Conservation (phyloP, 2,888 invertebrate species). For the Biston betularia region DNA sequence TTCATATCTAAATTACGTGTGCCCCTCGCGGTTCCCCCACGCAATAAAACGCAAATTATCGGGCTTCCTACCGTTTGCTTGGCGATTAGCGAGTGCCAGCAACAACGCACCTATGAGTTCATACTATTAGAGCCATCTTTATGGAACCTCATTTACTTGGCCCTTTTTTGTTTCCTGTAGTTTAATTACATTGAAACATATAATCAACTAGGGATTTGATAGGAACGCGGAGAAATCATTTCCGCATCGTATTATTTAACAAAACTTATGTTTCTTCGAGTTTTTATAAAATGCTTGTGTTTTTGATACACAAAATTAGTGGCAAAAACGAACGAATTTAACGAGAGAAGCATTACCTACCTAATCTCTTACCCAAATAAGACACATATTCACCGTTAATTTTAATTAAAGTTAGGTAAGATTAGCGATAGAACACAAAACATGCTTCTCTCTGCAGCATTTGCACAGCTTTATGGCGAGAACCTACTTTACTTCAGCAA, state of each 20-base stretch:
- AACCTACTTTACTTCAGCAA: constrained; percentile 19
- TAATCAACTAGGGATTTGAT: too few species aligned
- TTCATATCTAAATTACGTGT: constrained; percentile 5
- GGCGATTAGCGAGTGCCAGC: constrained; percentile 26
- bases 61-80: constrained; percentile 54
- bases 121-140: constrained; percentile 19
- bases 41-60: constrained; percentile 58
- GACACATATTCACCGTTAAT: too few species aligned
- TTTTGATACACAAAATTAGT: too few species aligned
- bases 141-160: constrained; percentile 9
- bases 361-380: too few species aligned
- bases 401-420: background rate
- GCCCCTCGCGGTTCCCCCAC: constrained; percentile 46
- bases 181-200: constrained; percentile 2
- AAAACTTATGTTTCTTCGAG: too few species aligned
- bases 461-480: constrained; percentile 26
- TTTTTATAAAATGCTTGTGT: too few species aligned
- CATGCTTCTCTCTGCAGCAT: constrained; percentile 8
- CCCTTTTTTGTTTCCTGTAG: constrained; percentile 10
- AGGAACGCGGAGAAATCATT: too few species aligned
- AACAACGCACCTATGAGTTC: constrained; percentile 18
- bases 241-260: too few species aligned
- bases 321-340: too few species aligned
- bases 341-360: too few species aligned
- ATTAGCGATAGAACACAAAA: constrained; percentile 20